Conservation (phyloP, 2,888 invertebrate species). For the Tetragonula carbonaria region DNA sequence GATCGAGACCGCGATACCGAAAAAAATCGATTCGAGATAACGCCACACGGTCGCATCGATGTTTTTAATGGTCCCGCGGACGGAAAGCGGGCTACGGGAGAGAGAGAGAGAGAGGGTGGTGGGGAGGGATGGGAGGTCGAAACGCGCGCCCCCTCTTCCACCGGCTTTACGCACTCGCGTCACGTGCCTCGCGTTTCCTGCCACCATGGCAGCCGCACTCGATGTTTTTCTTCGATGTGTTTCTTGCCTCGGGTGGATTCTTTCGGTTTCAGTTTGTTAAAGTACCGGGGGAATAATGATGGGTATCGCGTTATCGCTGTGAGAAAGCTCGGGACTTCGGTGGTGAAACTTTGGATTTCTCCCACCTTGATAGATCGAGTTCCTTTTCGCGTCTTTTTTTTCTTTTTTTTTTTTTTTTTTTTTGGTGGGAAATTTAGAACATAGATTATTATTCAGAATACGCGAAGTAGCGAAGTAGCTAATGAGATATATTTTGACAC, state of each 20-base stretch:
- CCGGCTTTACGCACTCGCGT: slow-evolving; percentile 64
- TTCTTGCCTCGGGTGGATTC: slow-evolving; percentile 9
- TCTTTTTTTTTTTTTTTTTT: too few relatives aligned
- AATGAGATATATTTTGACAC: too few relatives aligned
- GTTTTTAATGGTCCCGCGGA: slow-evolving; percentile 62
- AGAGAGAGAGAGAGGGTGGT: too few relatives aligned
- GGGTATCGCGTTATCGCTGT: not conserved
- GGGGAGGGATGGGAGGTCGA: not conserved
- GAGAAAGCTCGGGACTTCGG: not conserved
- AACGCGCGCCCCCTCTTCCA: slow-evolving; percentile 8
- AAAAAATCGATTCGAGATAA: slow-evolving; percentile 65
- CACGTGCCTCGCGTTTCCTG: slow-evolving; percentile 71
- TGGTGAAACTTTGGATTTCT: not conserved
- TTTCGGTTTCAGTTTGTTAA: slow-evolving; percentile 4
- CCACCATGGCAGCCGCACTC: slow-evolving; percentile 14
- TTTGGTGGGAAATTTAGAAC: too few relatives aligned
- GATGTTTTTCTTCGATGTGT: slow-evolving; percentile 1
- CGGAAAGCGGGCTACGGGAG: slow-evolving; percentile 42
- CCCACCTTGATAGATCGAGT: too few relatives aligned
- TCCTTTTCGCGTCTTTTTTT: too few relatives aligned
- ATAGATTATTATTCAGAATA: too few relatives aligned
- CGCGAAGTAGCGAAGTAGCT: too few relatives aligned
- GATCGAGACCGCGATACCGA: slow-evolving; percentile 67
- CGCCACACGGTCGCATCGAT: slow-evolving; percentile 35
- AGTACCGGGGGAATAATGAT: not conserved